Base-by-base conservation (phyloP, 1,140 invertebrate genomes). In the Leguminivora glycinivorella region DNA sequence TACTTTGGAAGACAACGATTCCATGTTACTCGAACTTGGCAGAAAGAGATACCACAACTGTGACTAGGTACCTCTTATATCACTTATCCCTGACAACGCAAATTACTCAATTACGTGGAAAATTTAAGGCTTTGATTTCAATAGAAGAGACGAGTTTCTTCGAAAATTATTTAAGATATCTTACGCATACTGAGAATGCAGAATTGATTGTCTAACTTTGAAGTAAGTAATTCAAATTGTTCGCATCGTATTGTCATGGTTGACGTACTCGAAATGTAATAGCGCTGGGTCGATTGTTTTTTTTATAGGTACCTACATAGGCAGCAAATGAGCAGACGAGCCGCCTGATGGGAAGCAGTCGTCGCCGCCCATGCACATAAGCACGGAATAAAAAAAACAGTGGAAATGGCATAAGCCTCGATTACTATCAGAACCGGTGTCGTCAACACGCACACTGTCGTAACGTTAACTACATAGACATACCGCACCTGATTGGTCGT, bases 191-290 rank as follows among this genome's bases (percentile, higher is more conserved):
- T 31, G 26, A 29, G 26, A 63, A 63, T 63, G 34, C 31, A 63
- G n/a, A 63, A 63, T 63, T 63, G 58, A 63, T 63, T 63, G n/a
- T 63, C 25, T 63, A 63, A 63, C 58, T 63, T 29, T 31, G 7
- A 10, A 29, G 25, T 31, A 10, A 29, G 25, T 31, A 63, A 63
- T 63, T 63, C 31, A 31, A 63, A 63, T 63, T n/a, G 3, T 63
- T 10, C 5, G 29, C 26, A 31, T 19, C n/a, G n/a, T 17, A 17
- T 43, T 43, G 1, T 43, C 17, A 43, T n/a, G 40, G 40, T 43
- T 17, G 40, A 43, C 4, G n/a, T 43, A 43, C n/a, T n/a, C 5
- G 34, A 14, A 38, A 12, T 38, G 10, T 38, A 38, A 38, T 38
- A 38, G n/a, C n/a, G n/a, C n/a, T n/a, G n/a, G n/a, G n/a, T n/a